These are phyloP conservation scores for Chalcosyrphus nemorum DNA, from an alignment of 2,888 invertebrate species.

Conservation along the genomic window DNA sequence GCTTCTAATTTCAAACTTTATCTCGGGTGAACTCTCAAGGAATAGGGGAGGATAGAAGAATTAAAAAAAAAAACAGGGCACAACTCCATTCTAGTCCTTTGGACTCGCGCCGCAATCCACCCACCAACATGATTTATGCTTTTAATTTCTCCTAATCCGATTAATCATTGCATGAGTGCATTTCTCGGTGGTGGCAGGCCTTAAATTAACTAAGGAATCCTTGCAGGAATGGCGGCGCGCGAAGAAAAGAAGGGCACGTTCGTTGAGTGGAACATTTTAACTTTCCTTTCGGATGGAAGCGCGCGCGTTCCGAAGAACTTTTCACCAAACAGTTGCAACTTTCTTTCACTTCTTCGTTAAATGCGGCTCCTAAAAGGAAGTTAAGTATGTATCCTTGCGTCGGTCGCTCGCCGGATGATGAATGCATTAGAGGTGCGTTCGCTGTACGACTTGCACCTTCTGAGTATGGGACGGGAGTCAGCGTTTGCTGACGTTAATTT, in stretches of 20 bases:
- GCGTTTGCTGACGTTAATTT: slow-evolving; percentile 66
- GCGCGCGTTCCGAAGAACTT: slow-evolving; percentile 41
- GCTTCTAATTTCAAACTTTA: slow-evolving; percentile 57
- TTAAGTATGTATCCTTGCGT: slow-evolving; percentile 29
- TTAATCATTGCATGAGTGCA: slow-evolving; percentile 72
- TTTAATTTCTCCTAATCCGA: slow-evolving; percentile 71
- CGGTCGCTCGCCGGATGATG: slow-evolving; percentile 58
- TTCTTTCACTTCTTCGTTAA: slow-evolving; percentile 30
- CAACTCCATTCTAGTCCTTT: slow-evolving; percentile 5
- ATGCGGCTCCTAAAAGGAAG: slow-evolving; percentile 2
- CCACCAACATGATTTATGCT: slow-evolving; percentile 67
- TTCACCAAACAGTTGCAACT: slow-evolving; percentile 61
- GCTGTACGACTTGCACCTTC: slow-evolving; percentile 45
- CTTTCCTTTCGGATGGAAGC: slow-evolving; percentile 13
- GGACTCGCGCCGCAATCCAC: not conserved
- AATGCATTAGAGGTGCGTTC: slow-evolving; percentile 69
- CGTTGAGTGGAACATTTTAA: slow-evolving; percentile 16
- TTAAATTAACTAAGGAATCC: slow-evolving; percentile 67
- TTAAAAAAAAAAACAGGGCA: not conserved
- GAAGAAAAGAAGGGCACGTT: slow-evolving; percentile 12
- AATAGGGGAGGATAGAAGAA: slow-evolving; percentile 8
- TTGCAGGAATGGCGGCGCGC: slow-evolving; percentile 3
- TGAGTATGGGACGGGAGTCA: slow-evolving; percentile 1
- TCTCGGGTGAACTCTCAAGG: slow-evolving; percentile 42
- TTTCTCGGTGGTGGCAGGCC: slow-evolving; percentile 49